phyloP scores from a whole-genome alignment of 1,140 invertebrate genomes.

The Hermetia illucens region DNA sequence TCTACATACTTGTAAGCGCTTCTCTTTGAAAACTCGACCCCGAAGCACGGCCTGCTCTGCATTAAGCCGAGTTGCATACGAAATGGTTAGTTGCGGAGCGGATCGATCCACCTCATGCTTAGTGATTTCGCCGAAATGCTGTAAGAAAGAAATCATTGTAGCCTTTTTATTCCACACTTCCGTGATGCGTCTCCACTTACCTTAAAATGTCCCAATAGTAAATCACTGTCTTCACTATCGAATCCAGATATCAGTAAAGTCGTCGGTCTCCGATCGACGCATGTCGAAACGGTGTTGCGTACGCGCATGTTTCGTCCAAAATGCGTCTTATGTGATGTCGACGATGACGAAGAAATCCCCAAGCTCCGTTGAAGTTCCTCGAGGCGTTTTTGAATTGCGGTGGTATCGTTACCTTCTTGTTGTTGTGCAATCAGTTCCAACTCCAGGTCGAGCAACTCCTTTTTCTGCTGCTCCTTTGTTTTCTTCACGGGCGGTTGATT shows the following conservation, averaged over 20 bases:
- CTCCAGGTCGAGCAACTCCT: constrained; percentile 29
- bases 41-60: constrained; percentile 30
- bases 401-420: constrained; percentile 28
- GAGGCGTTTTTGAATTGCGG: constrained; percentile 24
- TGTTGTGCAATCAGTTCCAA: constrained; percentile 28
- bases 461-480: constrained; percentile 29
- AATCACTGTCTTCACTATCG: constrained; percentile 24
- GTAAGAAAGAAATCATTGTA: neutral
- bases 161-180: neutral
- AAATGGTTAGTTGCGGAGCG: constrained; percentile 25
- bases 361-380: constrained; percentile 28
- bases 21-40: constrained; percentile 29
- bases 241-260: constrained; percentile 27
- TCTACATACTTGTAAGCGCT: constrained; percentile 20
- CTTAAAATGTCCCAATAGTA: constrained; percentile 29
- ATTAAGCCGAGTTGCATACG: constrained; percentile 27
- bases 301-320: constrained; percentile 9
- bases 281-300: constrained; percentile 7
- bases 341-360: constrained; percentile 10
- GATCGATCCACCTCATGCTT: constrained; percentile 28
- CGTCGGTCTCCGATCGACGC: constrained; percentile 23
- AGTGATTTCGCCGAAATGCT: constrained; percentile 30
- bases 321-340: too few relatives aligned
- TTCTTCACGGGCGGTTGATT: constrained; percentile 20
- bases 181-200: constrained; percentile 12